These are phyloP conservation scores for Antennarius maculatus DNA, from an alignment of 2,797 vertebrate species.

Conservation along the genomic window DNA sequence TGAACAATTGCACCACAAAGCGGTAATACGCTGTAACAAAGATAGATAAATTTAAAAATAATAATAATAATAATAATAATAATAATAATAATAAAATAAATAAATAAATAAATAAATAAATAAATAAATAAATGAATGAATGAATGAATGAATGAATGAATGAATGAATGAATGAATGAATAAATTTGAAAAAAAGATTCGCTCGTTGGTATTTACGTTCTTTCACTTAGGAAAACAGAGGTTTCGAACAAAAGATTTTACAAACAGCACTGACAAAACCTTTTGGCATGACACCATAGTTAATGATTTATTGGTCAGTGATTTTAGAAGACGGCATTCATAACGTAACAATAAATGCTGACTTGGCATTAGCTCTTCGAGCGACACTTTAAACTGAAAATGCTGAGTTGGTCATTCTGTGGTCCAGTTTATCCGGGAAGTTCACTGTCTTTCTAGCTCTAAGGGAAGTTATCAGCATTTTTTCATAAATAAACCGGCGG, in stretches of 20 bases:
- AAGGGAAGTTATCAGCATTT: too few species aligned
- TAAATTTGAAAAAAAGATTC: too few species aligned
- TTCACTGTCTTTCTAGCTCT: background rate
- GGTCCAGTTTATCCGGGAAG: conserved; percentile 28
- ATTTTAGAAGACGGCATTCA: background rate
- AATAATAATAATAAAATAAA: too few species aligned
- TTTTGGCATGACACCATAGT: background rate
- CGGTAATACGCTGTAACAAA: conserved; percentile 77
- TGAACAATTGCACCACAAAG: conserved; percentile 87
- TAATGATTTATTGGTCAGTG: background rate
- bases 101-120: too few species aligned
- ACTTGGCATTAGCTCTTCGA: conserved; percentile 21
- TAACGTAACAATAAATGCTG: background rate
- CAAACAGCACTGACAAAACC: background rate
- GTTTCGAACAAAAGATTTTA: background rate
- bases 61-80: too few species aligned
- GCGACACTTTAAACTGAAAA: conserved; percentile 15
- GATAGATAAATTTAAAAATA: background rate
- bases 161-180: too few species aligned
- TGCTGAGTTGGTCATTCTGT: conserved; percentile 46
- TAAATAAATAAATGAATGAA: too few species aligned
- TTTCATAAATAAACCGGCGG: background rate
- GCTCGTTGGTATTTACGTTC: background rate
- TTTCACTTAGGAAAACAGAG: background rate
- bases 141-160: background rate